These are phyloP conservation scores for Acrossocheilus fasciatus DNA, from an alignment of 2,797 vertebrate species.

Conservation along the genomic window DNA sequence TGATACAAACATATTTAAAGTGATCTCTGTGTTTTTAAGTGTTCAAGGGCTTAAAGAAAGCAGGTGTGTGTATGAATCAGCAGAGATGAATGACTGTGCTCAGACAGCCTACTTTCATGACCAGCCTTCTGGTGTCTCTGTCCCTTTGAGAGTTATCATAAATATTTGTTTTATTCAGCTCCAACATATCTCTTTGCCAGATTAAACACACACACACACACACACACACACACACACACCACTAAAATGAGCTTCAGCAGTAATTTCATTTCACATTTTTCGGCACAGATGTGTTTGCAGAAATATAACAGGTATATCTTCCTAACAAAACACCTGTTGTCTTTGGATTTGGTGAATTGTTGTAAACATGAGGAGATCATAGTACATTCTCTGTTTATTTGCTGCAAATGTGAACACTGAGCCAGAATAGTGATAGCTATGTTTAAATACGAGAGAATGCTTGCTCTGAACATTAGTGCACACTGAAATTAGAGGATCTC, in stretches of 20 bases:
- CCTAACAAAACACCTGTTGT: conserved; percentile 20
- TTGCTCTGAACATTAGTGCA: conserved; percentile 11
- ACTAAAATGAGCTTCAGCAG: neutral
- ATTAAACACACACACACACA: neutral
- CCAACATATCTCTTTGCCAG: neutral
- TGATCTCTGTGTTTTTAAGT: conserved; percentile 11
- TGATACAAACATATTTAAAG: conserved; percentile 1
- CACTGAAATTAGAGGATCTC: conserved; percentile 39
- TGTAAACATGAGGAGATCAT: conserved; percentile 22
- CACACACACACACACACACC: too few relatives aligned
- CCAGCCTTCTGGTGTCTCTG: conserved; percentile 34
- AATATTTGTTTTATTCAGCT: conserved; percentile 30
- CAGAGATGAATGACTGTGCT: conserved; percentile 31
- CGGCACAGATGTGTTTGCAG: neutral
- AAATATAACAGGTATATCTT: neutral
- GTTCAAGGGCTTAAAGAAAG: conserved; percentile 23
- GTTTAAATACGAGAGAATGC: neutral
- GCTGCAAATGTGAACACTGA: conserved; percentile 2
- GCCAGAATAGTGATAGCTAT: neutral
- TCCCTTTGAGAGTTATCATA: neutral
- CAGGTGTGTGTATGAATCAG: conserved; percentile 21
- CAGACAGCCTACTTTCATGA: conserved; percentile 25
- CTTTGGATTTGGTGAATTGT: neutral
- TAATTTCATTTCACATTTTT: conserved; percentile 8
- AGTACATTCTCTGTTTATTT: neutral